These are phyloP conservation scores for Busseola fusca DNA, from an alignment of 2,888 invertebrate species.

Conservation along the genomic window DNA sequence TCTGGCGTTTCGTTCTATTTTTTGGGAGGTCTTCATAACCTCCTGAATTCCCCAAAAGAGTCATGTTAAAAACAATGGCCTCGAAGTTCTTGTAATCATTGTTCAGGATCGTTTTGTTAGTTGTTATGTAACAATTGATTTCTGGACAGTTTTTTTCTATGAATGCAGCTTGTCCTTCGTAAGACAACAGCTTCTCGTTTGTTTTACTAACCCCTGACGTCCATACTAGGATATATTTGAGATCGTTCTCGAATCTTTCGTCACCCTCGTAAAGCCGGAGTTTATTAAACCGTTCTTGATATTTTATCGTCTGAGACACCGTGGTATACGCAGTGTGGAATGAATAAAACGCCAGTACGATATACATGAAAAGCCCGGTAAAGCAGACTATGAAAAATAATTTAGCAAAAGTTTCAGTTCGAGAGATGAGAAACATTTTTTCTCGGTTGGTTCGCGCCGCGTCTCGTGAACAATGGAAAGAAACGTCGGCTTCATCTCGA, in stretches of 20 bases:
- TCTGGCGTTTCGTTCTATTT: conserved; percentile 72
- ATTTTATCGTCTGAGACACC: conserved; percentile 60
- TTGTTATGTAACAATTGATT: conserved; percentile 78
- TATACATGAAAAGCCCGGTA: conserved; percentile 76
- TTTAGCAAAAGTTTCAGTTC: conserved; percentile 75
- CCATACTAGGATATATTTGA: conserved; percentile 80
- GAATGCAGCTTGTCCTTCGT: conserved; percentile 72
- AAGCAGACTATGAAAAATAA: conserved; percentile 80
- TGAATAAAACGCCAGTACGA: conserved; percentile 76
- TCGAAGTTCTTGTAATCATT: conserved; percentile 74
- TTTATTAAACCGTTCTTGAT: conserved; percentile 50
- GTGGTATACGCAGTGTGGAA: conserved; percentile 73
- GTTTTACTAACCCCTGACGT: conserved; percentile 19
- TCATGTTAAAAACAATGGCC: conserved; percentile 76
- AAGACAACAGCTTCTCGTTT: conserved; percentile 19
- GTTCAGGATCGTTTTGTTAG: conserved; percentile 68
- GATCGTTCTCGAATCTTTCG: conserved; percentile 54
- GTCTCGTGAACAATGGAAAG: conserved; percentile 63
- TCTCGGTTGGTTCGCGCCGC: conserved; percentile 47
- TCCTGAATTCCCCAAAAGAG: conserved; percentile 62
- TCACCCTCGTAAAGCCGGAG: conserved; percentile 26
- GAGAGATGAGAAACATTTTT: conserved; percentile 73
- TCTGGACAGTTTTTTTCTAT: conserved; percentile 70
- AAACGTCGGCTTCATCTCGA: conserved; percentile 63
- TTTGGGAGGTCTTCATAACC: conserved; percentile 64